Evolutionary conservation across 2,888 invertebrate genomes (phyloP), one percentile per base, ranked within the genome.

Genomic region (Trichogramma dendrolimi): DNA sequence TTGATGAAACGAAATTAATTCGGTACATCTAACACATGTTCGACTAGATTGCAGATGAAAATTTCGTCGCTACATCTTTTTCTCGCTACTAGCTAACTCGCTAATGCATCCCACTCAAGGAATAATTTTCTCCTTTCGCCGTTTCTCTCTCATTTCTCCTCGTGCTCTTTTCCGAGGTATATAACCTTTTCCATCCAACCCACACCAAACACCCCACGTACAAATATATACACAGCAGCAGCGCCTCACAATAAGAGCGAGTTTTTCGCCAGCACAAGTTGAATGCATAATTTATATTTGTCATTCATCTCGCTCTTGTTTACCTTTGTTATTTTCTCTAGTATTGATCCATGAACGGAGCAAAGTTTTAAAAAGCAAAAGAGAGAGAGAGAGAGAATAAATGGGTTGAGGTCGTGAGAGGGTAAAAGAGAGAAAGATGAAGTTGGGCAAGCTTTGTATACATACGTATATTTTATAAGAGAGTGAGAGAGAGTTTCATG

Each of bases 221-320:
- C 10, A 46, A 46, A 46, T 2, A 10, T 50, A 38, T 58, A 54
- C 54, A 58, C 51, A 43, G 54, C 55, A 48, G 44, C 55, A 40
- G 40, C 46, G n/a, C 61, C 38, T n/a, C 27, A 55, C 53, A 62
- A 61, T 27, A 27, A 27, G 27, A 27, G 46, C 46, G 55, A 56
- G 57, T 63, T 64, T 65, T 64, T 62, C 53, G 58, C 63, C 67
- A 27, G 27, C 27, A 67, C 63, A 72, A 74, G 69, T 70, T 70
- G 70, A 73, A 72, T 74, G 71, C 72, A 73, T 74, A 73, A 74
- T 75, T 73, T 72, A 74, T 74, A 71, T 72, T 72, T 73, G 73
- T 72, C 73, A 73, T 73, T 72, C 74, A 73, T 73, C 71, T 72
- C 72, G 69, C 70, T 71, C 73, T 72, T 73, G 72, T 74, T 75